phyloP scores from a whole-genome alignment of 2,113 vertebrate species.

The Bos taurus region ARS-UCD2.0 NC_037350.1:34921501-34922000 shows the following conservation, averaged over 20 bases:
- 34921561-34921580: background rate
- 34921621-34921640: background rate
- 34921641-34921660: background rate
- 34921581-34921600: background rate
- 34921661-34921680: background rate
- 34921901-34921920: background rate
- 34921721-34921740: background rate
- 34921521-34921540: background rate
- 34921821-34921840: background rate
- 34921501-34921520: too few species aligned
- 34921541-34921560: constrained; percentile 9
- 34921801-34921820: background rate
- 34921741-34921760: background rate
- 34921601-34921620: background rate
- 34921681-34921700: background rate
- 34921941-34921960: accelerated
- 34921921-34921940: accelerated
- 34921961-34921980: accelerated
- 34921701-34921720: background rate
- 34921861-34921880: background rate
- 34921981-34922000: accelerated
- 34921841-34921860: background rate
- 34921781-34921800: background rate
- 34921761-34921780: background rate
- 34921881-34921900: accelerated